phyloP scores from a whole-genome alignment of 2,888 invertebrate species.

The Himalopsyche kuldschensis region DNA sequence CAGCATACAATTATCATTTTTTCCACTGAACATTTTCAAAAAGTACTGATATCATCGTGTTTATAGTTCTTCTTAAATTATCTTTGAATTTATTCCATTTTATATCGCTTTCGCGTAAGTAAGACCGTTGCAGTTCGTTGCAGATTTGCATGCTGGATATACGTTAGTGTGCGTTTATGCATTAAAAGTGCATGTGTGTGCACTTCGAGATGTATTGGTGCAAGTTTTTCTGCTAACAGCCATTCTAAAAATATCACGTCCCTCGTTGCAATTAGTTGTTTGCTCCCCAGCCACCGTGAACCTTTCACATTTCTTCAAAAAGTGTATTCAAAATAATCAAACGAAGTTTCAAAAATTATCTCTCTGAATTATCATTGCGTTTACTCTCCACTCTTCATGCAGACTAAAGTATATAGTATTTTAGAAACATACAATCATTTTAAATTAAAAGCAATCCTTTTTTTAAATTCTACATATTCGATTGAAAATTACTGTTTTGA shows the following conservation, averaged over 20 bases:
- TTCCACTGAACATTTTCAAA: too few species aligned
- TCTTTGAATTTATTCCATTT: background rate
- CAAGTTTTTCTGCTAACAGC: slow-evolving; percentile 26
- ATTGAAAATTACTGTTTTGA: too few species aligned
- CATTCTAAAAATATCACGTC: slow-evolving; percentile 34
- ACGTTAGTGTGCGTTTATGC: background rate
- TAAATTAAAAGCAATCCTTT: too few species aligned
- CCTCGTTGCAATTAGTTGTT: slow-evolving; percentile 31
- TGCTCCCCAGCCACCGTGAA: background rate
- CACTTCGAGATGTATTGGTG: slow-evolving; percentile 6
- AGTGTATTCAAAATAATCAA: background rate
- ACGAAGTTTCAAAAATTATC: too few species aligned
- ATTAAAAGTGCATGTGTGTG: slow-evolving; percentile 10
- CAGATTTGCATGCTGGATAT: slow-evolving; percentile 1
- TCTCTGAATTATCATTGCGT: too few species aligned
- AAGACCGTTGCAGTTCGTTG: slow-evolving; percentile 14
- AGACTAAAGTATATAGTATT: too few species aligned
- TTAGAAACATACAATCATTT: too few species aligned
- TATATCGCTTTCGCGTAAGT: background rate
- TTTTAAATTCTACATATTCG: too few species aligned
- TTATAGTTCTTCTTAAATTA: too few species aligned
- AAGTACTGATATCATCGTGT: too few species aligned
- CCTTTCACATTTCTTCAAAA: background rate
- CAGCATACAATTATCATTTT: too few species aligned
- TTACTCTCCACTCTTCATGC: too few species aligned